Evolutionary conservation across 30 jellyfish, hydroid and myxozoan genomes (phyloP).

Genomic region (Aurelia sp.): DNA sequence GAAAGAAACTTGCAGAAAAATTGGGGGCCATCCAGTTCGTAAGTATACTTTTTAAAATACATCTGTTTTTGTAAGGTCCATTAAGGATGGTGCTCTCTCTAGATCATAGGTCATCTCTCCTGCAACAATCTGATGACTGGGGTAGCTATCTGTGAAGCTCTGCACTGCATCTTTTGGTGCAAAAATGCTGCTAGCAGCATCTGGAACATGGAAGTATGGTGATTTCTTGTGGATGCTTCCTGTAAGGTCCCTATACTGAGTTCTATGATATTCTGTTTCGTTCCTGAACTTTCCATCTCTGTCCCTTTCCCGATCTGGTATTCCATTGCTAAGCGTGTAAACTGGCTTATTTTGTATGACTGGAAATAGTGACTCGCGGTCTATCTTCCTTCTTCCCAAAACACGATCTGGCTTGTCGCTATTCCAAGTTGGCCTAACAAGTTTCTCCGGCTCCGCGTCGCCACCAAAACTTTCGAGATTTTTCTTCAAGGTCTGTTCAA

Average conservation of each 20-base stretch:
- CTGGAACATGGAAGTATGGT: conserved; percentile 58
- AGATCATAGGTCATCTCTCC: conserved; percentile 47
- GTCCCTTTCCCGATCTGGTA: conserved; percentile 75
- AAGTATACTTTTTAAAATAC: neutral
- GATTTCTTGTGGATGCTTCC: conserved; percentile 75
- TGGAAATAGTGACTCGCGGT: conserved; percentile 83
- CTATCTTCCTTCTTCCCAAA: conserved; percentile 75
- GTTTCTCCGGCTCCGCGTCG: neutral
- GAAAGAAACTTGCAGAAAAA: neutral
- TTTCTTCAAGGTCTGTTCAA: conserved; percentile 60
- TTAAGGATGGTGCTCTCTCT: conserved; percentile 61
- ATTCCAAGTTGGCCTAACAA: conserved; percentile 72
- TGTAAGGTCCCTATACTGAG: conserved; percentile 77
- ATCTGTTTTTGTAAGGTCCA: conserved; percentile 28
- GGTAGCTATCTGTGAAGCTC: conserved; percentile 47
- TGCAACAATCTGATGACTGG: conserved; percentile 69
- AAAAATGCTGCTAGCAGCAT: conserved; percentile 66
- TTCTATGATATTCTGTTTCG: conserved; percentile 57
- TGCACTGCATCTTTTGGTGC: conserved; percentile 1
- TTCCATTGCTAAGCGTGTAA: conserved; percentile 66
- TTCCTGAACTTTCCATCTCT: conserved; percentile 54
- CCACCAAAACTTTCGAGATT: conserved; percentile 33
- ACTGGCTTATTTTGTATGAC: conserved; percentile 82
- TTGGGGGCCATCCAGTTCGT: neutral
- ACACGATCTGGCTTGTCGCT: conserved; percentile 82